Conservation (phyloP, 2,113 vertebrate genomes). For the Arizona elegans region DNA sequence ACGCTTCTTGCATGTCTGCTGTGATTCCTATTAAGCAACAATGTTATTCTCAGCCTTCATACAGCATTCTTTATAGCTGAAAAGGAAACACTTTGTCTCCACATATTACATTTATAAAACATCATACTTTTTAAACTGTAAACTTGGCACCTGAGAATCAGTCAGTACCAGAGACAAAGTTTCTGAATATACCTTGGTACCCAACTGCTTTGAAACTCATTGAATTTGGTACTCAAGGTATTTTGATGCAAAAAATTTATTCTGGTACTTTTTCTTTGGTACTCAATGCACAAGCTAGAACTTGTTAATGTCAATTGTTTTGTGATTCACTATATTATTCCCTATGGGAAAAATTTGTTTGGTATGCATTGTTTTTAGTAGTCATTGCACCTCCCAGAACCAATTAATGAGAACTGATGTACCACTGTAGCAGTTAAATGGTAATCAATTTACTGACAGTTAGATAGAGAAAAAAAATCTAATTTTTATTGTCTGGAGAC, state of each 20-base stretch:
- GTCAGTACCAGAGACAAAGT: neutral
- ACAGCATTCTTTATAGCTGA: neutral
- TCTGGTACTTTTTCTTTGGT: neutral
- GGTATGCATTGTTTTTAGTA: neutral
- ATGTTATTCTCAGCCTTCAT: neutral
- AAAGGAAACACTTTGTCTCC: neutral
- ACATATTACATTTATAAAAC: neutral
- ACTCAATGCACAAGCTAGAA: neutral
- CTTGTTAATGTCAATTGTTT: neutral
- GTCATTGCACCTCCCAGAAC: neutral
- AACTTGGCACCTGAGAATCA: neutral
- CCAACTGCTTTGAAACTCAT: neutral
- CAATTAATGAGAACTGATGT: neutral
- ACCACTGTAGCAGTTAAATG: neutral
- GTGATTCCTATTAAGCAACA: neutral
- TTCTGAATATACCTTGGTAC: neutral
- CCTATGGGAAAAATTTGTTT: neutral
- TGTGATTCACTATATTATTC: neutral
- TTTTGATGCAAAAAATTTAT: neutral
- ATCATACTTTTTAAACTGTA: neutral
- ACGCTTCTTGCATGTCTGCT: neutral
- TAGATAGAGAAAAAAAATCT: neutral
- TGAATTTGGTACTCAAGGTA: neutral
- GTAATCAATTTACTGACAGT: neutral
- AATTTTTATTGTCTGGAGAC: neutral